These are phyloP conservation scores for Zele albiditarsus DNA, from an alignment of 2,888 invertebrate genomes.

Conservation along the genomic window DNA sequence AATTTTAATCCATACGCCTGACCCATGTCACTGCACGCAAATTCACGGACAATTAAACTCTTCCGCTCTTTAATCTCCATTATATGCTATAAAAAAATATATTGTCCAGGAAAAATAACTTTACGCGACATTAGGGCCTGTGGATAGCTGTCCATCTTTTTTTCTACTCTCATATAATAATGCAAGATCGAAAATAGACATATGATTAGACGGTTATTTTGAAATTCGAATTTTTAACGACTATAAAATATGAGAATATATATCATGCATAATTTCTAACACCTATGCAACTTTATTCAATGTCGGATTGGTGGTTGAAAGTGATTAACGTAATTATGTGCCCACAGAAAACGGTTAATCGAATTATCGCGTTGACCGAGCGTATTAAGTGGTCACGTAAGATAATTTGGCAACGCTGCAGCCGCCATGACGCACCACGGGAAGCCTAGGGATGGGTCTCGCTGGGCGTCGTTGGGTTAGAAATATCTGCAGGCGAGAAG, in stretches of 20 bases:
- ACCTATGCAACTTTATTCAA: slow-evolving; percentile 3
- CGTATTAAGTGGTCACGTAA: slow-evolving; percentile 61
- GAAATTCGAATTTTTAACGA: no score
- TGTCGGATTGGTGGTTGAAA: not conserved
- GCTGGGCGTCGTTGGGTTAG: slow-evolving; percentile 50
- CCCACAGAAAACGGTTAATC: slow-evolving; percentile 46
- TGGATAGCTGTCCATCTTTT: slow-evolving; percentile 35
- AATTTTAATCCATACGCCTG: slow-evolving; percentile 53
- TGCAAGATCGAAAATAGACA: not conserved
- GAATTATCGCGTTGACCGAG: slow-evolving; percentile 55
- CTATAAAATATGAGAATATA: not conserved
- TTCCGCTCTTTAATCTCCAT: slow-evolving; percentile 56
- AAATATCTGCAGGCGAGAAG: slow-evolving; percentile 49
- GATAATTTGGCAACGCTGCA: slow-evolving; percentile 71
- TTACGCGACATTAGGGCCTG: slow-evolving; percentile 51
- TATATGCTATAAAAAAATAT: slow-evolving; percentile 51
- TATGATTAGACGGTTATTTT: no score
- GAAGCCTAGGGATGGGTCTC: slow-evolving; percentile 42
- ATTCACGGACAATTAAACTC: slow-evolving; percentile 57
- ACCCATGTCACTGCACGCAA: slow-evolving; percentile 50
- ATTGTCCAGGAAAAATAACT: slow-evolving; percentile 51
- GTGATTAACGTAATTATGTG: slow-evolving; percentile 30
- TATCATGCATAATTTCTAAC: no score
- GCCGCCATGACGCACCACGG: slow-evolving; percentile 57
- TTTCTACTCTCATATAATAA: not conserved